Evolutionary conservation across 2,797 vertebrate genomes (phyloP), one percentile per base, ranked within the genome.

Genomic region (Tenualosa ilisha): DNA sequence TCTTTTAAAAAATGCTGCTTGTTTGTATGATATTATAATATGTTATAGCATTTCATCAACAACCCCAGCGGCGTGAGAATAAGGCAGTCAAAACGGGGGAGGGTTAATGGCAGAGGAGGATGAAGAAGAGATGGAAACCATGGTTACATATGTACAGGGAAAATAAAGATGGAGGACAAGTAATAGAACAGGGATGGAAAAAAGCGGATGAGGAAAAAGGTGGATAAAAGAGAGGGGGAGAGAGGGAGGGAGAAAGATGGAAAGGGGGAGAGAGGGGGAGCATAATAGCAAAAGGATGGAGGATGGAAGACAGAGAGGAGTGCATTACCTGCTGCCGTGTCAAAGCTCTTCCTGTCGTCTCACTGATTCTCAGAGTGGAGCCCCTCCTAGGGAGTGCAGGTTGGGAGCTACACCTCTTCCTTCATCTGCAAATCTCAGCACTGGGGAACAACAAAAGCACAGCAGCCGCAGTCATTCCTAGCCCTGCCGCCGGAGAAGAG

Each of bases 291-390:
- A 22, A 26, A 72, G 83, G 53, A 20, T 12, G 31, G 53, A 82
- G 51, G 65, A 82, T 84, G 81, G 56, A 43, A 15, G 53, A 75
- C 26, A 37, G 40, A 63, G 56, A 84, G 54, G 54, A 31, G 82
- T 81, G 40, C 83, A 87, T 93, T 95, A 96, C 95, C 95, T 96
- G 93, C 72, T 79, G 22, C 88, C 87, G 91, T 87, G 82, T 86
- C 92, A 20, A 56, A 88, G 86, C 85, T 88, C 82, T 8, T 86
- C 81, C 81, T 87, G 72, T 75, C 84, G 46, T 89, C 15, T 82
- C 86, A 89, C 86, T 88, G 15, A 85, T 85, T 85, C 15, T 79
- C 84, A 82, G 12, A 75, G 86, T 3, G 83, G 86, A 86, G 88
- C 83, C 88, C 85, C 91, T 90, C 91, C 90, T 89, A 90, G 90